Base-by-base conservation (phyloP, 2,888 invertebrate species). In the Calameuta idolon region DNA sequence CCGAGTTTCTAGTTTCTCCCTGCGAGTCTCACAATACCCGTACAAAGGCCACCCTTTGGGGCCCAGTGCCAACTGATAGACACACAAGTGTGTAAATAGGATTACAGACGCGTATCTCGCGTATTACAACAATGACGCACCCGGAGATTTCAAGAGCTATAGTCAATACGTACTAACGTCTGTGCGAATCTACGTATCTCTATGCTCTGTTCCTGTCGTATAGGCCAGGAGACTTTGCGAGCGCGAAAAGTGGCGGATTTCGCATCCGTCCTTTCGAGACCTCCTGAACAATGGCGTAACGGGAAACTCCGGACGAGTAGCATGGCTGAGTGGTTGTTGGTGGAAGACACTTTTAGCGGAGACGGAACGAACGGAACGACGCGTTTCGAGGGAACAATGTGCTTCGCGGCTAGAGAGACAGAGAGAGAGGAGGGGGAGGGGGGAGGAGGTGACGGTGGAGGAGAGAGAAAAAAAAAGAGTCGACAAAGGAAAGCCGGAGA, bases 281-380 rank as follows among this genome's bases (percentile, higher is more conserved):
- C 81, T 79, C 81, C 33, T 74, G 74, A 79, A 85, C 84, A 86
- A 85, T 86, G 82, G 85, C 69, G 84, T 79, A 83, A 84, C 84
- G 77, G 80, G 82, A 82, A 81, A 83, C 82, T 81, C 75, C 75
- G 79, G 81, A 80, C 76, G 75, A 75, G 81, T 79, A 80, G 82
- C 76, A 81, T 73, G 78, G 77, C 81, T 82, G 83, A 83, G 83
- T 83, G 83, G 82, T 81, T 81, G 82, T 84, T 81, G 84, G 76
- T 81, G 79, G 79, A 84, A 85, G 82, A 85, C 85, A 83, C 83
- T 85, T 84, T 85, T 77, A 81, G 80, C 33, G 15, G 55, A 80
- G 79, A 84, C 80, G 79, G 79, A 79, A 74, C 35, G 74, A 69
- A 74, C 35, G 74, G 74, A 40, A 71, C 35, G 15, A 71, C 71